Conservation (phyloP, 1,140 invertebrate species). For the Samia ricini region DNA sequence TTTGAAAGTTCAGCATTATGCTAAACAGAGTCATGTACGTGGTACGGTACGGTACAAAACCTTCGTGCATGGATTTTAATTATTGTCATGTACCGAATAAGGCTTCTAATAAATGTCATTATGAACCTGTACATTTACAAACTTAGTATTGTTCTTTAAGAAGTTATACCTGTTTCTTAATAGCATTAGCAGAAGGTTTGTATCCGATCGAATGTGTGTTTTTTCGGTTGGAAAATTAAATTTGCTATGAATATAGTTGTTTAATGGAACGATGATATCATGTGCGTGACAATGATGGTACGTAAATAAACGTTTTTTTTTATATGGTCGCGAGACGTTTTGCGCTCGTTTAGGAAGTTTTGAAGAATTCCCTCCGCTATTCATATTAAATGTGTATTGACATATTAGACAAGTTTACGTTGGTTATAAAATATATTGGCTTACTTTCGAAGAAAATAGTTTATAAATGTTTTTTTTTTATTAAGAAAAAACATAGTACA, state of each 20-base stretch:
- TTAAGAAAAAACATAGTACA: no score
- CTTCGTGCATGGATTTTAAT: slow-evolving; percentile 75
- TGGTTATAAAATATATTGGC: no score
- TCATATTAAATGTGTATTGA: background rate
- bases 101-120: slow-evolving; percentile 75
- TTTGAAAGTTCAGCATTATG: slow-evolving; percentile 53
- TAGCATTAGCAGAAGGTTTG: background rate
- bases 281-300: slow-evolving; percentile 72
- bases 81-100: slow-evolving; percentile 75
- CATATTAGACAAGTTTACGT: no score
- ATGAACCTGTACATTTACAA: slow-evolving; percentile 54
- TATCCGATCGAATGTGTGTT: slow-evolving; percentile 15
- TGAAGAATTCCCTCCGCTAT: background rate
- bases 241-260: slow-evolving; percentile 55
- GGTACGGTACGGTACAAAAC: slow-evolving; percentile 65
- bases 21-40: slow-evolving; percentile 43
- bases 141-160: slow-evolving; percentile 9
- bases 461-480: no score
- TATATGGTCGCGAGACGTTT: slow-evolving; percentile 46
- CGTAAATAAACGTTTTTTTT: slow-evolving; percentile 67
- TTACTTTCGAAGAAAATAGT: no score
- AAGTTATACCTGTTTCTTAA: slow-evolving; percentile 27
- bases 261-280: slow-evolving; percentile 64
- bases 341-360: background rate
- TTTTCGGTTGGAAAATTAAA: slow-evolving; percentile 18